A percentile compares a stretch with the other conserved stretches of the same genome.
These are phyloP conservation scores for Cryptocephalus moraei DNA, from an alignment of 2,888 invertebrate genomes.

Conservation along the genomic window DNA sequence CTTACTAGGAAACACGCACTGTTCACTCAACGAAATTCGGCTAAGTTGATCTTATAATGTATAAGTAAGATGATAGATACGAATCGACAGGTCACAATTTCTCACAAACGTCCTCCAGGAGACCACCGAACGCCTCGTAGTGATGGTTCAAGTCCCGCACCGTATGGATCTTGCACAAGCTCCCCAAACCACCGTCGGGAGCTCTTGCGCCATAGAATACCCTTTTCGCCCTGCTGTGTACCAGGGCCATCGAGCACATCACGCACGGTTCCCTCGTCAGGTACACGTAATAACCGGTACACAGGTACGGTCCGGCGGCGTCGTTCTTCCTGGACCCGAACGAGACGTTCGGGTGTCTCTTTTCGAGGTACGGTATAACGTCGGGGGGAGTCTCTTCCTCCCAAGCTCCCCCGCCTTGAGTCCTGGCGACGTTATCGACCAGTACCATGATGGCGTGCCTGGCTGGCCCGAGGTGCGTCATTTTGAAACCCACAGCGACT, in stretches of 20 bases:
- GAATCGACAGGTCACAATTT: background rate
- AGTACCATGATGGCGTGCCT: conserved; percentile 80
- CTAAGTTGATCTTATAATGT: too few species aligned
- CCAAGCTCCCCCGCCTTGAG: conserved; percentile 74
- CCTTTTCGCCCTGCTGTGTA: conserved; percentile 77
- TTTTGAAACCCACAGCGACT: conserved; percentile 57
- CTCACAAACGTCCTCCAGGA: conserved; percentile 40
- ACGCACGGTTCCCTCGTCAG: conserved; percentile 79
- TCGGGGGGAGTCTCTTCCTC: conserved; percentile 29
- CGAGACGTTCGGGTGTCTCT: conserved; percentile 15
- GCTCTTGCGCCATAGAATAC: conserved; percentile 63
- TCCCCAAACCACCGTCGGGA: conserved; percentile 59
- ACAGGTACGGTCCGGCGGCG: conserved; percentile 61
- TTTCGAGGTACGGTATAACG: conserved; percentile 22
- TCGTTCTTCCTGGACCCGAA: conserved; percentile 40
- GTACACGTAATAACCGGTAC: conserved; percentile 81
- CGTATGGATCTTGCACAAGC: conserved; percentile 64
- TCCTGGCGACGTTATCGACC: conserved; percentile 73
- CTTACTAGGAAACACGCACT: too few species aligned
- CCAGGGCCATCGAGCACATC: conserved; percentile 92
- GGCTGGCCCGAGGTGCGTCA: conserved; percentile 52
- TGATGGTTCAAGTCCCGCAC: conserved; percentile 79
- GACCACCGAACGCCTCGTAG: conserved; percentile 72
- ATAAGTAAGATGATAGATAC: too few species aligned
- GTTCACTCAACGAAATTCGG: too few species aligned